phyloP scores from a whole-genome alignment of 2,113 vertebrate genomes.

The Serinus canaria region DNA sequence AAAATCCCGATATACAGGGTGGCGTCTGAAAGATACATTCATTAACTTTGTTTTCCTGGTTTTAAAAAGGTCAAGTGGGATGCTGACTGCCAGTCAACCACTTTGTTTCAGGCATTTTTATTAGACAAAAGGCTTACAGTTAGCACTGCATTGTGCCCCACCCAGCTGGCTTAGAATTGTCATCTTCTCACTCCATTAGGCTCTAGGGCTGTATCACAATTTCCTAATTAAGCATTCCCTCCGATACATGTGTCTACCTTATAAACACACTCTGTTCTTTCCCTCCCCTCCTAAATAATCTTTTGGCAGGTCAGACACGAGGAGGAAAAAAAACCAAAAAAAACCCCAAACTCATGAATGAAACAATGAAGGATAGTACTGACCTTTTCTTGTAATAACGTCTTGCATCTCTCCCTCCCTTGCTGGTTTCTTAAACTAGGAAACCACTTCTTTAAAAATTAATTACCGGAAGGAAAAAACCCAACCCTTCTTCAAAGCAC shows the following conservation, averaged over 20 bases:
- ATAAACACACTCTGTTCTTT: not conserved
- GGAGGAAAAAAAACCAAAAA: not conserved
- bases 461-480: not conserved
- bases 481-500: not conserved
- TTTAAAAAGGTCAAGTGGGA: constrained; percentile 34
- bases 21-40: not conserved
- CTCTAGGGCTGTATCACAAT: not conserved
- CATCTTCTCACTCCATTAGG: not conserved
- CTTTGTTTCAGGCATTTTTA: constrained; percentile 38
- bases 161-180: constrained; percentile 31
- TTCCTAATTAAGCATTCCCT: not conserved
- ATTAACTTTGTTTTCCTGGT: not conserved
- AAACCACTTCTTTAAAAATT: not conserved
- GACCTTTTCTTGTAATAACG: not conserved
- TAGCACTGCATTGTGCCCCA: constrained; percentile 52
- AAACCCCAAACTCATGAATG: not conserved
- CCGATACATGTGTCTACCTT: not conserved
- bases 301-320: not conserved
- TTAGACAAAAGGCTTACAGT: constrained; percentile 62
- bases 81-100: constrained; percentile 28
- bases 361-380: constrained; percentile 9
- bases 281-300: not conserved
- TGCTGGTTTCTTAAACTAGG: not conserved
- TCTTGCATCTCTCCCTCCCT: not conserved
- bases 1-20: not conserved